Percentiles rank a stretch among this genome's conserved stretches.
Evolutionary conservation across 2,113 vertebrate genomes (phyloP).

Genomic region (Nannobrachium achirus): DNA sequence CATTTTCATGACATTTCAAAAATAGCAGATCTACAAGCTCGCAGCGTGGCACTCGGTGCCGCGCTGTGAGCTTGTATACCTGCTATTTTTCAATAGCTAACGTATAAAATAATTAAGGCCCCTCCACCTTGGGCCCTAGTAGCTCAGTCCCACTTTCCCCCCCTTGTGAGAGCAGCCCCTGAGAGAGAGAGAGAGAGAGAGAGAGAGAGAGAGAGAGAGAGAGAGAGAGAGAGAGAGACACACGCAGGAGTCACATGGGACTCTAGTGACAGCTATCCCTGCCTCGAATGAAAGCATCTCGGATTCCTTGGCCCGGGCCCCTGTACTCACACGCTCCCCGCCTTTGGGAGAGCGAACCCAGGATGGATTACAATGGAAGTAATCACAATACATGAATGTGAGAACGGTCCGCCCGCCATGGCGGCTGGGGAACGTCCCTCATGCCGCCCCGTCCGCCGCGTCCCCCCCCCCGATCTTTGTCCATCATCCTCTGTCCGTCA

Average conservation of each 20-base stretch:
- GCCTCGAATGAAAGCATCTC: conserved; percentile 68
- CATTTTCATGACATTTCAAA: too few species aligned
- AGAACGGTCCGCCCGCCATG: conserved; percentile 57
- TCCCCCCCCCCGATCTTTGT: conserved; percentile 59
- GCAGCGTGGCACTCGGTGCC: too few species aligned
- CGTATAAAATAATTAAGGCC: too few species aligned
- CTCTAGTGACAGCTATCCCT: conserved; percentile 59
- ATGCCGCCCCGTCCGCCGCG: conserved; percentile 54
- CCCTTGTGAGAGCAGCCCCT: too few species aligned
- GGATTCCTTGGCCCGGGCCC: conserved; percentile 59
- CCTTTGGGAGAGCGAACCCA: conserved; percentile 64
- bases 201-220: conserved; percentile 58
- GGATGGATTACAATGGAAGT: conserved; percentile 66
- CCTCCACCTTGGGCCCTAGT: too few species aligned
- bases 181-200: conserved; percentile 65
- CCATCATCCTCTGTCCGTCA: conserved; percentile 38
- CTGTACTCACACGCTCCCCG: conserved; percentile 58
- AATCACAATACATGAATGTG: conserved; percentile 71
- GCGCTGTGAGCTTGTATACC: too few species aligned
- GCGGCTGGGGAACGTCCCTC: conserved; percentile 21
- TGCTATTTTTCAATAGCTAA: too few species aligned
- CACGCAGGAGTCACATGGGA: conserved; percentile 58
- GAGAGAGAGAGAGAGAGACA: conserved; percentile 42
- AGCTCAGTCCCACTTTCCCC: too few species aligned
- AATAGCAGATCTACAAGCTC: too few species aligned